Conservation (phyloP, 2,888 invertebrate species). For the Phyto melanocephala region DNA sequence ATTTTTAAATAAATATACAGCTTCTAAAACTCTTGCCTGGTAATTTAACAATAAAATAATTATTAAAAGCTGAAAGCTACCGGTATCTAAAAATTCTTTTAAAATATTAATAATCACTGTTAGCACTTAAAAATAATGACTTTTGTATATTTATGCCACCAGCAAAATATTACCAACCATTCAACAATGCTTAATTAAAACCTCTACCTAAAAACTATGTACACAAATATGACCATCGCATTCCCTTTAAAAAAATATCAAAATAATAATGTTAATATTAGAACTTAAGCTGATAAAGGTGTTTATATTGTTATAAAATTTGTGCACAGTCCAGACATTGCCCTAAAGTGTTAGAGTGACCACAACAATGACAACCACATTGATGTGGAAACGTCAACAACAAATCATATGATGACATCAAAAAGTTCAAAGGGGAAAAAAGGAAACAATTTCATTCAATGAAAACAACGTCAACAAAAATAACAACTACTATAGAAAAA, state of each 20-base stretch:
- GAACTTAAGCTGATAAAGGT: not conserved
- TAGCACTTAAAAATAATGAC: too few species aligned
- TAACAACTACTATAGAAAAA: constrained; percentile 19
- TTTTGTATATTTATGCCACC: too few species aligned
- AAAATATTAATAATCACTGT: too few species aligned
- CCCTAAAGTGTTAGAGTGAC: constrained; percentile 52
- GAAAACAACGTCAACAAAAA: constrained; percentile 35
- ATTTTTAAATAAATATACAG: too few species aligned
- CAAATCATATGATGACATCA: constrained; percentile 56
- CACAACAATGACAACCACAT: constrained; percentile 55
- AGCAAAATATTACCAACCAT: not conserved
- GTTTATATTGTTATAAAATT: not conserved
- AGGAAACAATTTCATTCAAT: constrained; percentile 58
- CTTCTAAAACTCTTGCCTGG: too few species aligned
- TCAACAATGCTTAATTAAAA: not conserved
- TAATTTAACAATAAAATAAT: too few species aligned
- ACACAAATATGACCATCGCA: not conserved
- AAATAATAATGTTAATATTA: constrained; percentile 37
- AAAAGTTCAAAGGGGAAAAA: constrained; percentile 25
- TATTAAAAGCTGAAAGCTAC: too few species aligned
- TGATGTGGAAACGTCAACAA: constrained; percentile 55
- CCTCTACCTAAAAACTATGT: not conserved
- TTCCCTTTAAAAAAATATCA: constrained; percentile 14
- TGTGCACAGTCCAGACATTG: not conserved
- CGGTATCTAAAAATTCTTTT: too few species aligned